These are phyloP conservation scores for Melanotaenia duboulayi DNA, from an alignment of 2,113 vertebrate species.

Conservation along the genomic window DNA sequence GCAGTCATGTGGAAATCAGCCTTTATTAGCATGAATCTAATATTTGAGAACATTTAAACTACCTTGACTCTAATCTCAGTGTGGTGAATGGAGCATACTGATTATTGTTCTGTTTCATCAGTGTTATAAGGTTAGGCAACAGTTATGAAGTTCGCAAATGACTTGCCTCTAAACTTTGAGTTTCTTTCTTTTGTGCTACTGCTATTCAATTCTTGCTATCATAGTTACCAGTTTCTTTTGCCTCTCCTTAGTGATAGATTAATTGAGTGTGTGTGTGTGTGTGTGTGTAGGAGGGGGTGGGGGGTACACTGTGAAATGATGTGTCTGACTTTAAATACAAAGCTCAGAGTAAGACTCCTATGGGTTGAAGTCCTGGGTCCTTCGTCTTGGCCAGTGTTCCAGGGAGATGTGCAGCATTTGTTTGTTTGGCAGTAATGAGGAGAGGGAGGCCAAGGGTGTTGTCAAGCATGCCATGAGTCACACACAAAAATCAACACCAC, in stretches of 20 bases:
- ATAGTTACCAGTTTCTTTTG: slow-evolving; percentile 4
- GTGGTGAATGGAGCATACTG: background rate
- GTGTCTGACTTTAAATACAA: slow-evolving; percentile 23
- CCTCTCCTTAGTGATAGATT: background rate
- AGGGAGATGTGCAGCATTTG: slow-evolving; percentile 28
- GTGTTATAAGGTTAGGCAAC: background rate
- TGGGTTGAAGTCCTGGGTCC: slow-evolving; percentile 35
- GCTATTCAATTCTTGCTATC: background rate
- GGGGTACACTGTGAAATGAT: background rate
- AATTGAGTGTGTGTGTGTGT: background rate
- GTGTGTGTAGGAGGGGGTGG: background rate
- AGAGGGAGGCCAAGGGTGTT: slow-evolving; percentile 35
- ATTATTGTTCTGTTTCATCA: background rate
- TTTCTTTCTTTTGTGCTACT: background rate
- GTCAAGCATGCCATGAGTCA: slow-evolving; percentile 38
- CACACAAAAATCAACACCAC: slow-evolving; percentile 12
- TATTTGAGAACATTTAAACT: no score
- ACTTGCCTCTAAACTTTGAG: background rate
- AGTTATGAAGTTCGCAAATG: background rate
- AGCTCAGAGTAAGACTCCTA: slow-evolving; percentile 24
- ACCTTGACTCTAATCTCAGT: background rate
- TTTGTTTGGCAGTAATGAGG: slow-evolving; percentile 63
- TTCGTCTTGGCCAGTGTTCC: slow-evolving; percentile 16
- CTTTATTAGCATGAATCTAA: no score
- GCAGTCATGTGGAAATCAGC: no score